Conservation (phyloP, 2,888 invertebrate species). For the Andrena chrysosceles region DNA sequence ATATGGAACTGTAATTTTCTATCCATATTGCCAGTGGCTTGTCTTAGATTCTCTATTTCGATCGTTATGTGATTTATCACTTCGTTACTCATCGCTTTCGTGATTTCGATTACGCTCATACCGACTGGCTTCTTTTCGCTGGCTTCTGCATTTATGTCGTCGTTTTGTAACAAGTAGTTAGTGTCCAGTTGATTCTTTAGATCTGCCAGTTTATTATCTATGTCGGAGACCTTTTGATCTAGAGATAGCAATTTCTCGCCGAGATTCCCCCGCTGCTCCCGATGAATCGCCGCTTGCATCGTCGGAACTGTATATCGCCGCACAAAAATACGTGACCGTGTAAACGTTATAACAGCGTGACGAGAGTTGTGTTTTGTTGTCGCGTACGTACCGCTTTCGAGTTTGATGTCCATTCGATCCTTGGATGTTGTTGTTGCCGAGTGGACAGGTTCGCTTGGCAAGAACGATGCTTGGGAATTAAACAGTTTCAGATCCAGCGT, state of each 20-base stretch:
- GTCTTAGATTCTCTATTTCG: conserved; percentile 92
- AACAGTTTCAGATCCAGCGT: conserved; percentile 92
- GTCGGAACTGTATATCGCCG: conserved; percentile 74
- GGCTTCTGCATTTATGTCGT: conserved; percentile 94
- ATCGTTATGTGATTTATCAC: conserved; percentile 93
- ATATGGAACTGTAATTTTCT: conserved; percentile 94
- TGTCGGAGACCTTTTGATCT: conserved; percentile 94
- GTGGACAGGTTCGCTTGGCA: conserved; percentile 79
- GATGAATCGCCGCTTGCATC: conserved; percentile 77
- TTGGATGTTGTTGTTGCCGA: conserved; percentile 72
- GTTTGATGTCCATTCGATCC: conserved; percentile 73
- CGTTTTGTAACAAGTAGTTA: conserved; percentile 91
- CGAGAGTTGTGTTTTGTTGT: too few species aligned
- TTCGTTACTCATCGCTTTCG: conserved; percentile 93
- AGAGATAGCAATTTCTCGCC: conserved; percentile 88
- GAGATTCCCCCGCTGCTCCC: conserved; percentile 72
- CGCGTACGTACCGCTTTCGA: conserved; percentile 73
- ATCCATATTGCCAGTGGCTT: conserved; percentile 92
- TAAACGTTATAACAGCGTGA: too few species aligned
- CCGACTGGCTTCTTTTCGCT: conserved; percentile 95
- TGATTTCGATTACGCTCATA: conserved; percentile 93
- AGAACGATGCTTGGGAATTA: conserved; percentile 85
- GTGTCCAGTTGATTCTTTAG: conserved; percentile 94
- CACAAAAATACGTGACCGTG: background rate
- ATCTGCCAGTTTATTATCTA: conserved; percentile 91